Evolutionary conservation across 2,888 invertebrate species (phyloP), one percentile per base, ranked within the genome.

Genomic region (Andrena flavipes): DNA sequence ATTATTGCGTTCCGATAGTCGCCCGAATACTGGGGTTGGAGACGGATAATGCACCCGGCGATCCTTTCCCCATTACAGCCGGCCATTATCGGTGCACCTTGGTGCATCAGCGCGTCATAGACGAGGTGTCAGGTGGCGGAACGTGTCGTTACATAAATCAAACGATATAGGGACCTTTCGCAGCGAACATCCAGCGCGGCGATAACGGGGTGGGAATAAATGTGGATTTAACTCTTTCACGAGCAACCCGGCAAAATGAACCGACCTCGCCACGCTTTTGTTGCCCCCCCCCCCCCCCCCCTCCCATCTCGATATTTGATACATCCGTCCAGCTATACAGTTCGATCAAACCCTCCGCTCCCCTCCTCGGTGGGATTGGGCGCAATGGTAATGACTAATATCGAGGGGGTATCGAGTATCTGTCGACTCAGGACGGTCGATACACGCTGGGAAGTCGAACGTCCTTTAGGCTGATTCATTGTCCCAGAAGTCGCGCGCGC

Each of bases 51-150:
- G 81, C 76, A 49, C 30, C 62, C 73, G 60, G 77, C 79, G 81
- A 82, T 87, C 74, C 73, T 82, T 75, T 69, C 70, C 63, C 81
- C 79, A 74, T 87, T 85, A 87, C 63, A 49, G 30, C 56, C 71
- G 30, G 77, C 70, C 76, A 76, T 85, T 87, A 87, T 78, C 87
- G 76, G 60, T 68, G 68, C 76, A 69, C 77, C 79, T 80, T 74
- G 74, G 69, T 62, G 70, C 70, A 71, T 62, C 51, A 78, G 72
- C 79, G 59, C 67, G 69, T 63, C 70, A 60, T 75, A 69, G 72
- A 20, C 65, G 73, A 62, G 70, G 76, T 69, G 67, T 77, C 80
- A 78, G 73, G n/a, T 23, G 51, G 13, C 23, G 23, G 33, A 30
- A 23, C 33, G 33, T 23, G 67, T 51, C 51, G 20, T 20, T 56